Percentiles rank a stretch among this genome's conserved stretches.
phyloP scores from a whole-genome alignment of 2,113 vertebrate species.

The Tinamus guttatus region DNA sequence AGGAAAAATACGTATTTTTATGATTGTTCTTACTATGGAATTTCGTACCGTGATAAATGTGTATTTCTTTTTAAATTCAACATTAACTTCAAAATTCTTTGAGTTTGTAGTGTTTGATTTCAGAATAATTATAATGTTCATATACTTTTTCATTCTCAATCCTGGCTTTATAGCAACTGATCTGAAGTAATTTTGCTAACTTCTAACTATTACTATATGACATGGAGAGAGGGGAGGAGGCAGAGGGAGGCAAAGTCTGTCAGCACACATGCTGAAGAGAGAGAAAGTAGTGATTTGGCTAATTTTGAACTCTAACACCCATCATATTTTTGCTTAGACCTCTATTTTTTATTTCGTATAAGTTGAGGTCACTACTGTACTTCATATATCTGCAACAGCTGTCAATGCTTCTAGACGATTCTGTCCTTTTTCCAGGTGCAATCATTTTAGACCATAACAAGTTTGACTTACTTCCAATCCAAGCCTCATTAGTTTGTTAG shows the following conservation, averaged over 20 bases:
- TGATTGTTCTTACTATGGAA: not conserved
- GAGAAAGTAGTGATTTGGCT: not conserved
- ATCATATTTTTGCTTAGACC: not conserved
- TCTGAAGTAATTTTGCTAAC: not conserved
- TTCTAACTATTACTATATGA: not conserved
- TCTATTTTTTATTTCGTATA: conserved; percentile 14
- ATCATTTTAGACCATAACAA: conserved; percentile 1
- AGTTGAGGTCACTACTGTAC: conserved; percentile 5
- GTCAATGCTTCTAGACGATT: conserved; percentile 34
- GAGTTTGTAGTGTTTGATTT: not conserved
- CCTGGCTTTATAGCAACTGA: not conserved
- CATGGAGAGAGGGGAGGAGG: not conserved
- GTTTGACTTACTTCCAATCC: conserved; percentile 27
- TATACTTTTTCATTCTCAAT: not conserved
- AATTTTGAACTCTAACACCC: conserved; percentile 35
- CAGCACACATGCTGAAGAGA: not conserved
- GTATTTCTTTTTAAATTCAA: not conserved
- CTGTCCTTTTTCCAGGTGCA: conserved; percentile 42
- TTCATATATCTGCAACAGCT: conserved; percentile 35
- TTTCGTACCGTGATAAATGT: not conserved
- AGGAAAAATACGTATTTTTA: not conserved
- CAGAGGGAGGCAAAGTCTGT: not conserved
- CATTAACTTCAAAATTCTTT: not conserved
- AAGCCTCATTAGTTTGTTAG: not conserved
- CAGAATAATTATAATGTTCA: not conserved